Conservation (phyloP, 2,113 vertebrate genomes). For the Pogonocichla stellata region DNA sequence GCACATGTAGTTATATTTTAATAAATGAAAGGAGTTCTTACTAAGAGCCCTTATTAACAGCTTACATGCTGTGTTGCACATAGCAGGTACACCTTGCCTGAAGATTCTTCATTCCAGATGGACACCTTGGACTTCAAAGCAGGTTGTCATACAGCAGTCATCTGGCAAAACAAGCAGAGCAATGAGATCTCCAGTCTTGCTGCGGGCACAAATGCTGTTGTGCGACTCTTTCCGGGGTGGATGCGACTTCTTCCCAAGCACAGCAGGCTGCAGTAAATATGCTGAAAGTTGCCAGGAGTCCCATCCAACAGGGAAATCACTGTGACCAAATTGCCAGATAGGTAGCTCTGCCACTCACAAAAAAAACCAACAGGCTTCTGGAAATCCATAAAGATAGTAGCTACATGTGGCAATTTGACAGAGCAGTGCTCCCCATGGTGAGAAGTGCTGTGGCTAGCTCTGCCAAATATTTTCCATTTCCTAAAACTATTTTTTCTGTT, state of each 20-base stretch:
- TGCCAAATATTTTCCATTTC: neutral
- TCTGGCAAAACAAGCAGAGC: constrained; percentile 9
- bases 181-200: neutral
- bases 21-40: constrained; percentile 14
- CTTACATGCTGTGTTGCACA: neutral
- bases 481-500: neutral
- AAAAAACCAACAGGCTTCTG: neutral
- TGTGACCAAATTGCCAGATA: neutral
- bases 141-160: neutral
- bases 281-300: neutral
- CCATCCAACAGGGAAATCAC: neutral
- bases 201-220: constrained; percentile 16
- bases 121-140: constrained; percentile 51
- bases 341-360: neutral
- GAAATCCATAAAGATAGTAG: neutral
- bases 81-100: neutral
- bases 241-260: neutral
- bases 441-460: neutral
- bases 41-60: constrained; percentile 14
- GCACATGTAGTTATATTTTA: neutral
- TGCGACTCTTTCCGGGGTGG: neutral
- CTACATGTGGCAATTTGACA: neutral
- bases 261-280: neutral
- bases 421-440: neutral
- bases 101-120: neutral